A percentile compares a stretch with the other conserved stretches of the same genome.
Evolutionary conservation across 2,113 vertebrate species (phyloP).

Genomic region (Cephalopterus ornatus): DNA sequence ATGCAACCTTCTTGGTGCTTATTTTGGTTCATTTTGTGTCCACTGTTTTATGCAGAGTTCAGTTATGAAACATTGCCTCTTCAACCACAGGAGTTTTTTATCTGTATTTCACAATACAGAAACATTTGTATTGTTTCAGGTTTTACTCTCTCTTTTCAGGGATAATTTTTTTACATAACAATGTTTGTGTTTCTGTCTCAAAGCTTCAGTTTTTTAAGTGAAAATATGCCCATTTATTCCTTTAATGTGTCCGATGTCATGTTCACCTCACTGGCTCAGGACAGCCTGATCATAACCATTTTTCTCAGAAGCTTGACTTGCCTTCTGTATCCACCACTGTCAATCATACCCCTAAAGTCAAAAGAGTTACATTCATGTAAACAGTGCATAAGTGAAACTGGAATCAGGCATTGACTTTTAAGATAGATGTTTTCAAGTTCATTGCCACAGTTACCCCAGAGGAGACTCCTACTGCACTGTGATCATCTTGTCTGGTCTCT

Average conservation of each 20-base stretch:
- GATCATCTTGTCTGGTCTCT: slow-evolving; percentile 29
- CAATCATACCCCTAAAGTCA: slow-evolving; percentile 3
- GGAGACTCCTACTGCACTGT: background rate
- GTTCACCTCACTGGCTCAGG: background rate
- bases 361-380: slow-evolving; percentile 15
- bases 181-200: background rate
- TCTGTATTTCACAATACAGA: background rate
- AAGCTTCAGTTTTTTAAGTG: background rate
- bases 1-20: background rate
- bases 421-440: slow-evolving; percentile 55
- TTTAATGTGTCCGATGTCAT: background rate
- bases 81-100: background rate
- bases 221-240: background rate
- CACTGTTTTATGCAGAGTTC: background rate
- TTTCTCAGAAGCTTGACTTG: background rate
- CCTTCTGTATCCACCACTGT: background rate
- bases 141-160: background rate
- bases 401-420: background rate
- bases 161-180: background rate
- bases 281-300: background rate
- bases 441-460: slow-evolving; percentile 33
- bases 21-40: background rate
- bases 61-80: background rate
- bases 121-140: background rate
- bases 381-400: slow-evolving; percentile 1